Percentiles rank a stretch among this genome's conserved stretches.
These are phyloP conservation scores for Nannospalax galili DNA, from an alignment of 2,113 vertebrate genomes.

Conservation along the genomic window DNA sequence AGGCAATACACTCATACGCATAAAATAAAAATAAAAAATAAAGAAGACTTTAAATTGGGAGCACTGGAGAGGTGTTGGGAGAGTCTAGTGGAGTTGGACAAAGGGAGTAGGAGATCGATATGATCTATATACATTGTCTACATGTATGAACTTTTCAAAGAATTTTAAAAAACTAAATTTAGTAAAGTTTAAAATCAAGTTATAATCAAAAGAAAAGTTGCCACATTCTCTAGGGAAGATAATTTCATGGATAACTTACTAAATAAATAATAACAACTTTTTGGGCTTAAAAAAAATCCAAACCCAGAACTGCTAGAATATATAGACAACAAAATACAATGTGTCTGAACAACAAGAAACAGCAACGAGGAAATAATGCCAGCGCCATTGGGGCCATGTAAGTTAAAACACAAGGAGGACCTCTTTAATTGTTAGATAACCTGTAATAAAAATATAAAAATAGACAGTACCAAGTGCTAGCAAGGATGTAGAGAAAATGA, in stretches of 20 bases:
- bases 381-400: neutral
- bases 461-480: neutral
- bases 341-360: neutral
- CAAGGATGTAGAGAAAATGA: neutral
- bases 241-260: constrained; percentile 24
- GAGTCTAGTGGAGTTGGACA: no score
- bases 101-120: neutral
- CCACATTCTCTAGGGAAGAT: neutral
- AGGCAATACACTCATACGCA: no score
- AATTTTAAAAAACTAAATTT: neutral
- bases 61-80: neutral
- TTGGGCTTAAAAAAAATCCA: neutral
- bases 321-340: constrained; percentile 36
- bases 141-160: neutral
- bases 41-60: rapidly evolving
- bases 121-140: neutral
- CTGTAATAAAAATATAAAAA: neutral
- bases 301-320: neutral
- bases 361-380: neutral
- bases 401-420: neutral
- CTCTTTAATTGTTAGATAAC: neutral
- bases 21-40: no score
- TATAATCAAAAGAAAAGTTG: neutral
- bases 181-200: neutral
- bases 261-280: neutral